Conservation (phyloP, 2,888 invertebrate genomes). For the Lasioglossum calceatum region DNA sequence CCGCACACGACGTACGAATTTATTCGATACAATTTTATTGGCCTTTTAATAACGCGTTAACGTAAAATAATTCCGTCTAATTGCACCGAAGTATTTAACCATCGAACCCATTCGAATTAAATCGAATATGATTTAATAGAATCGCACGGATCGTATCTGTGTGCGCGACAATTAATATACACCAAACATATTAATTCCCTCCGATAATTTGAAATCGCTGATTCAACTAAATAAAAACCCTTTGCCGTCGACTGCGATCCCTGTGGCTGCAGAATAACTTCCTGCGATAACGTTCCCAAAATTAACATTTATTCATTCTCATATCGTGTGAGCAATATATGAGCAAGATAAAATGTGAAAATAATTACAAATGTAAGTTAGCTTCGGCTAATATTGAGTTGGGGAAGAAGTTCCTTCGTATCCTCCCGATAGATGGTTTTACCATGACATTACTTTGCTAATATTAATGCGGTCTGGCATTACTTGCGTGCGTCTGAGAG, state of each 20-base stretch:
- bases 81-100: not conserved
- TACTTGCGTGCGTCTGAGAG: too few relatives aligned
- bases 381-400: too few relatives aligned
- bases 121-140: not conserved
- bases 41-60: not conserved
- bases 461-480: too few relatives aligned
- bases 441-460: too few relatives aligned
- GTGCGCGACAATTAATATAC: not conserved
- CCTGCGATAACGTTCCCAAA: too few relatives aligned
- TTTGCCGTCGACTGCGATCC: not conserved
- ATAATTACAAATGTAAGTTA: too few relatives aligned
- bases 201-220: not conserved
- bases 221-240: not conserved
- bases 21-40: not conserved
- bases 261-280: not conserved
- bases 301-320: not conserved
- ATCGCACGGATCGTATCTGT: not conserved
- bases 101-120: not conserved
- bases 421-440: too few relatives aligned
- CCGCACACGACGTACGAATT: not conserved
- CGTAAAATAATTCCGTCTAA: not conserved
- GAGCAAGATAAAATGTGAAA: too few relatives aligned
- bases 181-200: not conserved
- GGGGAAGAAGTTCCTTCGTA: too few relatives aligned
- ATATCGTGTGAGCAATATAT: not conserved